Evolutionary conservation across 37 sponge, comb jelly and placozoan genomes (phyloP).

Genomic region (Cliona cf. orientalis): DNA sequence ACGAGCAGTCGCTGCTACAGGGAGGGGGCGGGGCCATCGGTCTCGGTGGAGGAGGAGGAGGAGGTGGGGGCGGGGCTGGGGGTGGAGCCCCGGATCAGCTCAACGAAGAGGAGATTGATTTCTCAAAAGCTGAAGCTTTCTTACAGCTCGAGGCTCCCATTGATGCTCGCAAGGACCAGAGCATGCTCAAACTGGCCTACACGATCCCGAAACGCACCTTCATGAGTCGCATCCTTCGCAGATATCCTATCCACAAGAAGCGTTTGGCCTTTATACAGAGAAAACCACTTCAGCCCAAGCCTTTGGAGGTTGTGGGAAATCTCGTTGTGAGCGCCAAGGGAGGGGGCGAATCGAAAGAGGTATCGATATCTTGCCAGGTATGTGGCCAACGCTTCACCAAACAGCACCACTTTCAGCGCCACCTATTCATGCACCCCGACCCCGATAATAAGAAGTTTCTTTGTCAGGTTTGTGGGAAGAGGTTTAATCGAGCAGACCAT

Average conservation of each 20-base stretch:
- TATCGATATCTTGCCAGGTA: slow-evolving; percentile 53
- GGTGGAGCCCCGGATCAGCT: neutral
- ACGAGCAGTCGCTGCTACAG: slow-evolving; percentile 14
- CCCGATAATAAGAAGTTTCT: slow-evolving; percentile 77
- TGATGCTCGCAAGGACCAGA: slow-evolving; percentile 55
- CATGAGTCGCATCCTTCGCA: slow-evolving; percentile 43
- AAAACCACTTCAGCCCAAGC: neutral
- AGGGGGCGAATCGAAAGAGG: slow-evolving; percentile 40
- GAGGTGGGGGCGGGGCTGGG: neutral
- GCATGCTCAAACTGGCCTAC: slow-evolving; percentile 47
- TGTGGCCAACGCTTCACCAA: slow-evolving; percentile 56
- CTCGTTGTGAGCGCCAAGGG: neutral
- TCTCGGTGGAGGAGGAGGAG: neutral
- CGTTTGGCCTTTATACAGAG: slow-evolving; percentile 62
- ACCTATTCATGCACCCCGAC: slow-evolving; percentile 77
- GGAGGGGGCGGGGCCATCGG: neutral
- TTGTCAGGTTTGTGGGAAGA: slow-evolving; percentile 83
- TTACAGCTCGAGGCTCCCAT: slow-evolving; percentile 57
- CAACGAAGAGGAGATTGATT: slow-evolving; percentile 40
- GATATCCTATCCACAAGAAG: slow-evolving; percentile 44
- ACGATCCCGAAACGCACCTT: slow-evolving; percentile 35
- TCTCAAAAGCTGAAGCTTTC: slow-evolving; percentile 53
- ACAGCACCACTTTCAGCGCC: slow-evolving; percentile 70
- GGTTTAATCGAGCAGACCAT: slow-evolving; percentile 80
- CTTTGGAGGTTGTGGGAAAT: slow-evolving; percentile 3